A percentile compares a stretch with the other conserved stretches of the same genome.
phyloP scores from a whole-genome alignment of 2,888 invertebrate genomes.

The Nyleta sp. region DNA sequence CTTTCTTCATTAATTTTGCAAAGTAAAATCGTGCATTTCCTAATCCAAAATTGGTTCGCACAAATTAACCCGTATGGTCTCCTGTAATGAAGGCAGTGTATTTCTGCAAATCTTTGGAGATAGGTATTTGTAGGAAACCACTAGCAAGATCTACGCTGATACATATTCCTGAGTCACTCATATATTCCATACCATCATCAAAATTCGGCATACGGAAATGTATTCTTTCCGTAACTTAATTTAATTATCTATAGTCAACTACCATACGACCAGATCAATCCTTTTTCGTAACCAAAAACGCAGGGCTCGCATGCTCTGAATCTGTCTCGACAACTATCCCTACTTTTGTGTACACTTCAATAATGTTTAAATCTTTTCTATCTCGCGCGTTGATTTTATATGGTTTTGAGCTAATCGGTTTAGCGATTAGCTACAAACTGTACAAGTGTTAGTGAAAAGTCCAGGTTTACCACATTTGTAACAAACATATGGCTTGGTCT shows the following conservation, averaged over 20 bases:
- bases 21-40: conserved; percentile 6
- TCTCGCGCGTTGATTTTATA: conserved; percentile 4
- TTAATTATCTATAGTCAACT: conserved; percentile 14
- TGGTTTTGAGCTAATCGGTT: neutral
- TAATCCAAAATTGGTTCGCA: neutral
- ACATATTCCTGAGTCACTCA: neutral
- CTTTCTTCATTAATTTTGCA: conserved; percentile 17
- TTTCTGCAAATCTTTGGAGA: neutral
- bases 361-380: conserved; percentile 10
- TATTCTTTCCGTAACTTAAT: neutral
- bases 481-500: too few relatives aligned
- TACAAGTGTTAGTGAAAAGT: too few relatives aligned
- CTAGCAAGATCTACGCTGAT: neutral
- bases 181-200: neutral
- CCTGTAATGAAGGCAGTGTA: conserved; percentile 15
- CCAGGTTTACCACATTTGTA: too few relatives aligned
- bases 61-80: conserved; percentile 11
- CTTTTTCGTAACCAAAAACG: conserved; percentile 16
- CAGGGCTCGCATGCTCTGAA: conserved; percentile 6
- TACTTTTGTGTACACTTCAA: neutral
- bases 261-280: conserved; percentile 10
- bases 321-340: conserved; percentile 4
- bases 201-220: conserved; percentile 1
- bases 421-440: too few relatives aligned
- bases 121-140: conserved; percentile 4